Evolutionary conservation across 2,888 invertebrate species (phyloP), one percentile per base, ranked within the genome.

Genomic region (Hyalella azteca): DNA sequence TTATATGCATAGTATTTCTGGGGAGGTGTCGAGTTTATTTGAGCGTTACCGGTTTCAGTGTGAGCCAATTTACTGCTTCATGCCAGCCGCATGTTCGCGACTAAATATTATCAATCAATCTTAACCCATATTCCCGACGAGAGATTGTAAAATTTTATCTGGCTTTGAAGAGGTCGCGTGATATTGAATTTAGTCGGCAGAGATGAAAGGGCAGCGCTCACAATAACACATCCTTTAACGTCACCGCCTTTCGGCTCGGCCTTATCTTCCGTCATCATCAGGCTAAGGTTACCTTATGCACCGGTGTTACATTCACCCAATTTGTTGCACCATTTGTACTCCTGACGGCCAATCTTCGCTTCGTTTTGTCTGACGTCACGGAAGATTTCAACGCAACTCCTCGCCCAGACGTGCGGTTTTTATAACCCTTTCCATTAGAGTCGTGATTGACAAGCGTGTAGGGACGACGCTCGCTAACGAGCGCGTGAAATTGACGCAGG

Each of bases 201-300:
- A 66, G 66, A 66, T 66, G 66, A 66, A 66, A 66, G 66, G 66
- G n/a, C 2, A 29, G 2, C 13, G 36, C n/a, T 36, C 36, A 66
- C 66, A 66, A 66, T 66, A 66, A 66, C 66, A 66, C 66, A 66
- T 66, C 66, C 66, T 66, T 66, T 66, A 66, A 36, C 19, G 66
- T 66, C 66, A 39, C 32, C 66, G 36, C 36, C 36, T 66, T 36
- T 36, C 36, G 7, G 66, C 29, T 36, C 66, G 66, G 66, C 29
- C 66, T 66, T 66, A 66, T 39, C 66, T 13, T 66, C 36, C 66
- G 29, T 66, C 66, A 66, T 66, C 66, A 66, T 66, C 66, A 36
- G 66, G 32, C 66, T 66, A 36, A 4, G 36, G 66, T 66, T 66
- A 36, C 66, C 66, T 66, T 66, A 66, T 66, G 66, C 32, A 39